phyloP scores from a whole-genome alignment of 2,113 vertebrate species.

The Pedetes capensis region DNA sequence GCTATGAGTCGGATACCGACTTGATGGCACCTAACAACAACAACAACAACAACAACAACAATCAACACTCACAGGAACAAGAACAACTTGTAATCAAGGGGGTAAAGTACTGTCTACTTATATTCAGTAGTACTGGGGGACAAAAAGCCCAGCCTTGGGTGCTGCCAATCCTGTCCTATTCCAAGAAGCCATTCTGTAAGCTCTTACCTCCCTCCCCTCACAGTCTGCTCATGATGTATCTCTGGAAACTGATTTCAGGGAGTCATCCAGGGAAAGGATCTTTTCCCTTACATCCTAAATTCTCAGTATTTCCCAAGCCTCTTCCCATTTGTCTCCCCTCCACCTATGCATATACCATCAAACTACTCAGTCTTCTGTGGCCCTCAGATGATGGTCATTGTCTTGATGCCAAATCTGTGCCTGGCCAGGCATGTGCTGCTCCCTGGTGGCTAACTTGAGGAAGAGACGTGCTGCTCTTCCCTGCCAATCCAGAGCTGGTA shows the following conservation, averaged over 20 bases:
- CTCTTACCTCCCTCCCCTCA: background rate
- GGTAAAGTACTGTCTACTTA: background rate
- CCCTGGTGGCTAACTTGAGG: background rate
- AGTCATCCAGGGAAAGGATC: background rate
- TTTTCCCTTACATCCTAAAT: background rate
- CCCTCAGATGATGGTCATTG: accelerated
- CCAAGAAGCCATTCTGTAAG: background rate
- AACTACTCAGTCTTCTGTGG: no score
- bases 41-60: no score
- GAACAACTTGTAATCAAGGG: background rate
- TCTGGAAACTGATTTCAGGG: background rate
- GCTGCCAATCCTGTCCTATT: background rate
- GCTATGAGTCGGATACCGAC: no score
- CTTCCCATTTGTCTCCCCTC: background rate
- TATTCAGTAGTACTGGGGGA: background rate
- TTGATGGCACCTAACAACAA: no score
- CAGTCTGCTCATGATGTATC: background rate
- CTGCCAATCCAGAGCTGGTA: background rate
- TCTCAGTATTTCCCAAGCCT: background rate
- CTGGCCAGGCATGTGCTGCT: background rate
- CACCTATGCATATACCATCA: no score
- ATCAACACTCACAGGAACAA: background rate
- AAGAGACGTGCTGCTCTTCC: background rate
- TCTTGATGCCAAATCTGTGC: background rate
- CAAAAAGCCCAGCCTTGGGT: background rate